phyloP scores from a whole-genome alignment of 1,140 invertebrate genomes.

The silkworm (Bombyx mori) region ASM3026992v2 NC_085120.1:11001501-11002000 shows the following conservation, averaged over 20 bases:
- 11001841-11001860: conserved; percentile 99
- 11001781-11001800: conserved; percentile 98
- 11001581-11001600: conserved; percentile 99
- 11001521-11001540: conserved; percentile 98
- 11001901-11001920: conserved; percentile 95
- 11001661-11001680: conserved; percentile 97
- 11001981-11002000: conserved; percentile 99
- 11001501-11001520: conserved; percentile 99
- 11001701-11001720: conserved; percentile 98
- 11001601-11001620: conserved; percentile 98
- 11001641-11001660: conserved; percentile 99
- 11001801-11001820: conserved; percentile 98
- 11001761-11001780: conserved; percentile 98
- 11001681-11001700: conserved; percentile 99
- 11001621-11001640: conserved; percentile 99
- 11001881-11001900: conserved; percentile 98
- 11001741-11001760: conserved; percentile 98
- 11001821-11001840: conserved; percentile 99
- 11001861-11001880: conserved; percentile 99
- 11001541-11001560: conserved; percentile 98
- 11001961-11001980: conserved; percentile 99
- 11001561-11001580: conserved; percentile 99
- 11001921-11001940: conserved; percentile 99
- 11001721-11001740: conserved; percentile 99
- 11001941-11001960: conserved; percentile 99